Evolutionary conservation across 2,113 vertebrate genomes (phyloP), one percentile per base, ranked within the genome.

Genomic region (Actenoides hombroni): DNA sequence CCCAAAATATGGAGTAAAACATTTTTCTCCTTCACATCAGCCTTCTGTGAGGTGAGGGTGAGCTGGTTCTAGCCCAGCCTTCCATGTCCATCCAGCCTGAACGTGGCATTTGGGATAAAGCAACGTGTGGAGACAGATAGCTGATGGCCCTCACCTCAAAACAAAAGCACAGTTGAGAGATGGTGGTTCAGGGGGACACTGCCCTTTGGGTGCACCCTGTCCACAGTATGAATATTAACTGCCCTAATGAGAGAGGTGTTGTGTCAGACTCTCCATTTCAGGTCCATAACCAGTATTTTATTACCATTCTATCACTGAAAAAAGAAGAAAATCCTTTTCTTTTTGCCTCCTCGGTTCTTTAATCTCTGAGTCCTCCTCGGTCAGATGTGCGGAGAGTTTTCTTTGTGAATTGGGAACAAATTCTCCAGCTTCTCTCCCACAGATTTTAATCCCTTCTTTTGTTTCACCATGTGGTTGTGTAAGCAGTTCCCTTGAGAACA

Each of bases 371-470:
- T 87, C n/a, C 48, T 94, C 64, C 57, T 89, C 0, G 1, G 35
- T 94, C 63, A 71, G 60, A 77, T 71, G 89, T 11, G 49, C 0
- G 0, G 75, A 96, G 87, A 91, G 40, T 87, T 94, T 94, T 84
- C 71, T 86, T 93, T 94, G 77, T 87, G 86, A 88, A 92, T 77
- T 13, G 16, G 89, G 90, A 87, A 31, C 25, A 79, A 95, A 94
- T 86, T 95, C 84, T 86, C 86, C 69, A 81, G 86, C 94, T 94
- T 88, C 74, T 59, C 80, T 94, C 94, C 95, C 94, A 95, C 92
- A 94, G 77, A 68, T 82, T 95, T 88, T 98, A 98, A 98, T 98
- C 96, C 94, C 84, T 74, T 97, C 83, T 93, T 98, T 97, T 98
- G 97, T 98, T 97, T 97, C 81, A 60, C 97, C 90, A 63, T 75